Base-by-base conservation (phyloP, 2,888 invertebrate species). In the Philopedon plagiatum region DNA sequence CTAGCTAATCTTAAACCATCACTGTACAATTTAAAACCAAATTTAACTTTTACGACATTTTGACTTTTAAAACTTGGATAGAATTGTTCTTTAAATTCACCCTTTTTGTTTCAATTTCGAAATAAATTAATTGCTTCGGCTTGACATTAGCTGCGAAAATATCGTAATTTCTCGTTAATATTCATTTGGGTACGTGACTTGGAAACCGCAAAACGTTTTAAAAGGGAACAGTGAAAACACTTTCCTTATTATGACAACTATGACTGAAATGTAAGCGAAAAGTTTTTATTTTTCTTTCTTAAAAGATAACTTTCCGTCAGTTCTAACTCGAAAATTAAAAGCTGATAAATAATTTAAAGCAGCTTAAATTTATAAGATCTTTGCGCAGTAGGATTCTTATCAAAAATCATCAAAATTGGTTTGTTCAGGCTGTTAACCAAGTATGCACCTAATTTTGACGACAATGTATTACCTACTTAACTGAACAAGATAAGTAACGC, bases 141-240 rank as follows among this genome's bases (percentile, higher is more conserved):
- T 56, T 58, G 71, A 54, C 71, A 71, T 60, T 65, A 60, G 56
- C 44, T 46, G 64, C 29, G 54, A 64, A 69, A 73, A 69, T 76
- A 74, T 73, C 73, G 74, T 77, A 78, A 78, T 76, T 76, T 78
- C 78, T 78, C 77, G 77, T 78, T 78, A 78, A 78, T 78, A 78
- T 78, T 78, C 78, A 78, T 78, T 73, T 73, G 57, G 61, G 74
- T 76, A 78, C 78, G 77, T 78, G 78, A 78, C 76, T 76, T 76
- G 77, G 75, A 76, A 70, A 71, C 67, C 60, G 54, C 66, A 68
- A 75, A 78, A 78, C 75, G 71, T 75, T 77, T 74, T 74, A 76
- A 78, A 75, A 64, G 56, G 71, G 51, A 37, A 46, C 49, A 39
- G 54, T 44, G 51, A 63, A 67, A 68, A 62, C 66, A 72, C 67